These are phyloP conservation scores for Acropternis orthonyx DNA, from an alignment of 2,797 vertebrate genomes.

Conservation along the genomic window DNA sequence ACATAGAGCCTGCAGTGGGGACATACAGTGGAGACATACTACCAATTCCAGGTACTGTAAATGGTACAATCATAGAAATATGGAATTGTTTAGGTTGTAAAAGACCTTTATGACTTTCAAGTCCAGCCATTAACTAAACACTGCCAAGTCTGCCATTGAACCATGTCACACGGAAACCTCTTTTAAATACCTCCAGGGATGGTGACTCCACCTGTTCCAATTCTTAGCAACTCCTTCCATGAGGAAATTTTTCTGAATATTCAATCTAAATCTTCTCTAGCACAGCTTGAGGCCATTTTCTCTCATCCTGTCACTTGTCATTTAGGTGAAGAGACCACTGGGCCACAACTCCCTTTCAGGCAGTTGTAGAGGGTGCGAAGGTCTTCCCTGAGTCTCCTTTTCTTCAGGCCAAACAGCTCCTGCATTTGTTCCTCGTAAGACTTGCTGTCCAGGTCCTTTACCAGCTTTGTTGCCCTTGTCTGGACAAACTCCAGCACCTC, in stretches of 20 bases:
- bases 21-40: no score
- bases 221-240: neutral
- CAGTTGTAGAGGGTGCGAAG: fast-evolving
- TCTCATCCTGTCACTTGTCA: neutral
- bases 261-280: neutral
- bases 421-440: neutral
- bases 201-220: neutral
- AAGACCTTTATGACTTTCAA: neutral
- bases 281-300: neutral
- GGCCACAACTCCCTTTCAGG: neutral
- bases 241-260: neutral
- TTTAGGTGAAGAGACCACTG: neutral
- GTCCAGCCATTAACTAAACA: neutral
- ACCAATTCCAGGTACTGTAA: neutral
- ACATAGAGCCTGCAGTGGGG: neutral
- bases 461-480: neutral
- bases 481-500: neutral
- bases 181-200: neutral
- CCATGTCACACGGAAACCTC: neutral
- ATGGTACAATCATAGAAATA: neutral
- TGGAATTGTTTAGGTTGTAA: neutral
- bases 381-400: neutral
- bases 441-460: neutral
- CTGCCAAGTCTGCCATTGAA: neutral
- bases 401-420: neutral